These are phyloP conservation scores for Teleogryllus occipitalis DNA, from an alignment of 1,140 invertebrate genomes.

Conservation along the genomic window DNA sequence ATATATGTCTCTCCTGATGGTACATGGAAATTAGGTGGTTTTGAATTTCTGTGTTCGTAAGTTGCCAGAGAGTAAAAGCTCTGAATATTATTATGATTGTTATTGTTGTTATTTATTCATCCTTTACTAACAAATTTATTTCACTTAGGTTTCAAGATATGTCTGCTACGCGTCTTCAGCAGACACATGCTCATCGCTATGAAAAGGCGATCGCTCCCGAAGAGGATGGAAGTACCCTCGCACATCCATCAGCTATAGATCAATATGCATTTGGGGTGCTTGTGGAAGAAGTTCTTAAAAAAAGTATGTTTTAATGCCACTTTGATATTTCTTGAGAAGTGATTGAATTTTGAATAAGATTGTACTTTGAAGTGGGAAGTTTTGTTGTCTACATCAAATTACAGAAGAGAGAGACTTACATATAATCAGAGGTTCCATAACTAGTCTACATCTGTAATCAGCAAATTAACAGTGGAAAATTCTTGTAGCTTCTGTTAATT, in stretches of 20 bases:
- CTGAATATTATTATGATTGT: neutral
- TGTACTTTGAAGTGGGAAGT: neutral
- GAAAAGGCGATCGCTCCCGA: conserved; percentile 59
- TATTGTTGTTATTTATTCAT: neutral
- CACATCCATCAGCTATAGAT: conserved; percentile 53
- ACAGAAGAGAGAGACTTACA: neutral
- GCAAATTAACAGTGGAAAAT: no score
- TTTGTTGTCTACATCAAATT: neutral
- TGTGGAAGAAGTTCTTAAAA: conserved; percentile 56
- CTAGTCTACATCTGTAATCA: no score
- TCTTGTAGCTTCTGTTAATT: no score
- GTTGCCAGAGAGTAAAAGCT: conserved; percentile 4
- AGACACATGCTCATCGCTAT: conserved; percentile 57
- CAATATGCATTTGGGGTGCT: conserved; percentile 73
- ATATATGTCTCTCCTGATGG: conserved; percentile 73
- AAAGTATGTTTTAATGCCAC: conserved; percentile 3
- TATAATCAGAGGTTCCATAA: no score
- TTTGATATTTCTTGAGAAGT: neutral
- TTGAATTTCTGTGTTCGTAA: conserved; percentile 62
- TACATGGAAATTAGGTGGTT: conserved; percentile 71
- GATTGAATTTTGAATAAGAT: neutral
- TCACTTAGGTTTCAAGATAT: conserved; percentile 49
- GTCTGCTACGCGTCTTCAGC: conserved; percentile 54
- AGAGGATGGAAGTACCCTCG: conserved; percentile 46
- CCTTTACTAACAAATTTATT: neutral